A percentile compares a stretch with the other conserved stretches of the same genome.
phyloP scores from a whole-genome alignment of 2,113 vertebrate species.

The Catharus bicknelli region DNA sequence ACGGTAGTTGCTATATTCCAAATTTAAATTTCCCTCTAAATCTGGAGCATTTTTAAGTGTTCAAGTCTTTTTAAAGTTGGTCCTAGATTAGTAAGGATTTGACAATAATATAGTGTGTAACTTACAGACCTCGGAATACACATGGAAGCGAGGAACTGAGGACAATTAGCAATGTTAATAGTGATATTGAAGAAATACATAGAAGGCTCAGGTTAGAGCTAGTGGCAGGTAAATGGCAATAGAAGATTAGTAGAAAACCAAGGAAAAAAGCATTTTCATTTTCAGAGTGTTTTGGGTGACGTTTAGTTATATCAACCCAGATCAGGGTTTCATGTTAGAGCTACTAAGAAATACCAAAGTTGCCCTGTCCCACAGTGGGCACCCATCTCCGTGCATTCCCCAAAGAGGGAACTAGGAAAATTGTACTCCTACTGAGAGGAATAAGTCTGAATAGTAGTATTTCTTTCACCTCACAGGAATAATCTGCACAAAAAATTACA shows the following conservation, averaged over 20 bases:
- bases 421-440: background rate
- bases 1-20: background rate
- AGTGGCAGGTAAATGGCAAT: background rate
- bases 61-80: background rate
- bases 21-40: background rate
- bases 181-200: background rate
- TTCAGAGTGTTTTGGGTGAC: background rate
- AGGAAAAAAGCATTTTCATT: background rate
- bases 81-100: background rate
- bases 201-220: background rate
- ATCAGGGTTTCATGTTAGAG: background rate
- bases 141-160: background rate
- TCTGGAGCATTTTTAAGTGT: background rate
- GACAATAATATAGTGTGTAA: background rate
- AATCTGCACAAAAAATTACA: background rate
- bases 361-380: background rate
- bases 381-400: background rate
- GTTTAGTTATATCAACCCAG: background rate
- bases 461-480: background rate
- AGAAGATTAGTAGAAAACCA: background rate
- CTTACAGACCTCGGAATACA: background rate
- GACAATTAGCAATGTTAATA: background rate
- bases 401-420: background rate
- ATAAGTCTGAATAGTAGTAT: background rate
- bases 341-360: background rate